Conservation (phyloP, 2,797 vertebrate genomes). For the Halcyon smyrnensis region DNA sequence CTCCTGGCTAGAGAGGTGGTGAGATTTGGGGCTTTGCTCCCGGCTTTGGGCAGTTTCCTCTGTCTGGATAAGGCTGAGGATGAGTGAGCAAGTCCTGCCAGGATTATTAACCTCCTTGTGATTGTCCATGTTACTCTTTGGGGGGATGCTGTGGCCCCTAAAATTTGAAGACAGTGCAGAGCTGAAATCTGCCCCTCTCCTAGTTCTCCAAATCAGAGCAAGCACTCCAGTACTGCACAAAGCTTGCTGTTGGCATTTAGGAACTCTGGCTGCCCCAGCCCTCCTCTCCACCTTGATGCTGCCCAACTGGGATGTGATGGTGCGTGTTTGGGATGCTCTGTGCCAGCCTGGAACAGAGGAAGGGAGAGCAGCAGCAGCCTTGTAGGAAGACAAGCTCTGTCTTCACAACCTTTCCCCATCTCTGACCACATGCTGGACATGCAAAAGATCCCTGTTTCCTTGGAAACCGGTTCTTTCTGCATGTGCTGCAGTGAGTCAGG, state of each 20-base stretch:
- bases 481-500: conserved; percentile 68
- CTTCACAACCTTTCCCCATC: conserved; percentile 53
- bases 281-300: not conserved
- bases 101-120: not conserved
- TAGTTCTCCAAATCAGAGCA: not conserved
- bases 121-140: not conserved
- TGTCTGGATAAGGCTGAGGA: not conserved
- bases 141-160: not conserved
- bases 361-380: not conserved
- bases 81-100: not conserved
- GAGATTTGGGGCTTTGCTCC: not conserved
- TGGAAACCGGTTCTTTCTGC: conserved; percentile 78
- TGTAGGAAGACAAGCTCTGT: not conserved
- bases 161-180: not conserved
- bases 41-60: not conserved
- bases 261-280: not conserved
- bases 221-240: fast-evolving
- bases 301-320: not conserved
- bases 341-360: not conserved
- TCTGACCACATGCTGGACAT: conserved; percentile 70
- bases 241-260: not conserved
- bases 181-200: not conserved
- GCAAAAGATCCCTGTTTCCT: conserved; percentile 76
- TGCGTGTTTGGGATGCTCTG: not conserved
- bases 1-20: not conserved